These are phyloP conservation scores for Drosophila santomea DNA, from an alignment of 1,140 invertebrate genomes.

Conservation along the genomic window DNA sequence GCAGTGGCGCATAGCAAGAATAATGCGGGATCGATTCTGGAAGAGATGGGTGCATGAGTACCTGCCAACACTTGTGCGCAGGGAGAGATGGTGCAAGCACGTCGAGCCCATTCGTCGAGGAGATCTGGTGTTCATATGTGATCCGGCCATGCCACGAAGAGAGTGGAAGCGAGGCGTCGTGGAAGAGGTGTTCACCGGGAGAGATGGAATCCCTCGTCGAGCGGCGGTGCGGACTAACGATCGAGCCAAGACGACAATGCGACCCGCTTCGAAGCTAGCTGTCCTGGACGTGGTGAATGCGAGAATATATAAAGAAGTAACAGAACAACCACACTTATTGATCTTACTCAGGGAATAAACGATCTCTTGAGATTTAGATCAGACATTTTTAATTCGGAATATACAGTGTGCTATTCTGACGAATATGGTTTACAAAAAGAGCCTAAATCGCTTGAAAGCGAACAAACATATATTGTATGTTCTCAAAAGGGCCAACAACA, in stretches of 20 bases:
- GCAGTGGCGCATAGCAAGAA: background rate
- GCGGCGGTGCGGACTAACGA: background rate
- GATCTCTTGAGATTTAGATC: no score
- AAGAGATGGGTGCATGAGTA: slow-evolving; percentile 12
- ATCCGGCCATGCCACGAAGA: background rate
- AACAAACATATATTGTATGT: no score
- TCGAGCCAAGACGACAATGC: background rate
- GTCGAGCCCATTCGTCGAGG: background rate
- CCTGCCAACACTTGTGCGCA: slow-evolving; percentile 23
- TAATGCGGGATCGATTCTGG: background rate
- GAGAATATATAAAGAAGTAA: no score
- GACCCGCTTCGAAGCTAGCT: slow-evolving; percentile 6
- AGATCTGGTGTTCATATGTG: background rate
- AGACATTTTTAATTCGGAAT: no score
- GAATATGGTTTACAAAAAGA: no score
- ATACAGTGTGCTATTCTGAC: no score
- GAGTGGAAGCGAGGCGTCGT: background rate
- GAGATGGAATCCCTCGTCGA: no score
- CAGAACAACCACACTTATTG: no score
- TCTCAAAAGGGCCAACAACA: no score
- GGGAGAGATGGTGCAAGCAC: slow-evolving; percentile 12
- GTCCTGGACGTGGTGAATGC: slow-evolving; percentile 4
- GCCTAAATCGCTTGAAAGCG: no score
- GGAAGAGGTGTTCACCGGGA: no score
- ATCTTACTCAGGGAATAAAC: no score